A percentile compares a stretch with the other conserved stretches of the same genome.
Conservation (phyloP, 2,113 vertebrate genomes). For the Leucosticte australis region DNA sequence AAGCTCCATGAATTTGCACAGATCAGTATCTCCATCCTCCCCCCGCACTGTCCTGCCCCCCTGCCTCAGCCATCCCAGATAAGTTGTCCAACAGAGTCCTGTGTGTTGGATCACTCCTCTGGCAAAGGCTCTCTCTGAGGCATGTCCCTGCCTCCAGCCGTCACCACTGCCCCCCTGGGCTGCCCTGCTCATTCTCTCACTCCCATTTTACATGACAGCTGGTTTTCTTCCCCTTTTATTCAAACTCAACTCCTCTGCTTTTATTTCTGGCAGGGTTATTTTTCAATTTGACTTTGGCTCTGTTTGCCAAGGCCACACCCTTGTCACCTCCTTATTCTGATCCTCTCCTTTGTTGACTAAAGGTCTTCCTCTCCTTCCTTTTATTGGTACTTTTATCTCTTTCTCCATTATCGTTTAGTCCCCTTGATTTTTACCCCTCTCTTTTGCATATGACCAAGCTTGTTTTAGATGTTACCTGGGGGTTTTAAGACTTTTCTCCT, state of each 20-base stretch:
- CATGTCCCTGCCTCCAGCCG: background rate
- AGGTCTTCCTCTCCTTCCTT: background rate
- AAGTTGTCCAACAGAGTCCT: accelerated
- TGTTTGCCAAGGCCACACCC: background rate
- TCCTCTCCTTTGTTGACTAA: background rate
- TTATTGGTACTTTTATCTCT: background rate
- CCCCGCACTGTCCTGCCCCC: background rate
- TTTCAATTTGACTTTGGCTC: background rate
- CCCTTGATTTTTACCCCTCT: background rate
- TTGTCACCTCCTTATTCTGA: constrained; percentile 1
- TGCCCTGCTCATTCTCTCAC: background rate
- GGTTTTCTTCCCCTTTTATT: background rate
- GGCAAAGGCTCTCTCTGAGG: background rate
- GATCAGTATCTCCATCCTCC: background rate
- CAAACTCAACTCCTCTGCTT: background rate
- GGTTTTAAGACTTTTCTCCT: background rate
- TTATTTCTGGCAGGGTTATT: background rate
- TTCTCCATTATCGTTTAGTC: background rate
- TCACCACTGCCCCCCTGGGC: accelerated
- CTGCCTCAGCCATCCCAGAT: background rate
- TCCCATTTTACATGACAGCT: background rate
- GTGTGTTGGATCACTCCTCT: background rate
- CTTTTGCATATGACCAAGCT: background rate
- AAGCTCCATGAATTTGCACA: background rate
- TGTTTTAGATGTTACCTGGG: background rate